These are phyloP conservation scores for Perizoma affinitatum DNA, from an alignment of 2,888 invertebrate species.

Conservation along the genomic window DNA sequence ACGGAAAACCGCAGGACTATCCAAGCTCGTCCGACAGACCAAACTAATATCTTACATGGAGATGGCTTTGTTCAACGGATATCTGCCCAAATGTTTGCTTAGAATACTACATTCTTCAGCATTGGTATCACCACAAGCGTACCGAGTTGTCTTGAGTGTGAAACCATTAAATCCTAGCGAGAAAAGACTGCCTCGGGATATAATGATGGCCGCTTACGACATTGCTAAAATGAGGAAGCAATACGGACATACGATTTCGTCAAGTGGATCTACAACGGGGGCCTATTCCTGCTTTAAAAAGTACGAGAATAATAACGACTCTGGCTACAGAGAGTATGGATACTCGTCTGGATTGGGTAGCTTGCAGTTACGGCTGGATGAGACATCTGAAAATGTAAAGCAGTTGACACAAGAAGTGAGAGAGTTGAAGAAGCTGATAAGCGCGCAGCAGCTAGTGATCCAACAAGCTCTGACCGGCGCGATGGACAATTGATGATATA, in stretches of 20 bases:
- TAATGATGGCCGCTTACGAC: conserved; percentile 91
- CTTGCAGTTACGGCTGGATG: conserved; percentile 86
- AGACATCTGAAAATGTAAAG: conserved; percentile 87
- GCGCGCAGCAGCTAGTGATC: conserved; percentile 78
- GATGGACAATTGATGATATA: conserved; percentile 79
- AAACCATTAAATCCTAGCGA: conserved; percentile 93
- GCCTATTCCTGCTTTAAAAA: conserved; percentile 87
- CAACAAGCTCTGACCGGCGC: conserved; percentile 76
- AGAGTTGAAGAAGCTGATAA: conserved; percentile 86
- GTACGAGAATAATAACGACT: conserved; percentile 85
- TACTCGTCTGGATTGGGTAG: conserved; percentile 83
- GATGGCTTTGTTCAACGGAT: conserved; percentile 90
- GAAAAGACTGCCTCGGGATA: conserved; percentile 90
- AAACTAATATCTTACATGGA: conserved; percentile 95
- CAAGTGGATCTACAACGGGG: conserved; percentile 86
- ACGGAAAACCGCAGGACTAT: conserved; percentile 92
- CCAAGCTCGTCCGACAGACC: conserved; percentile 92
- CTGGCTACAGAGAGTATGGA: conserved; percentile 79
- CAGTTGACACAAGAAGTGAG: conserved; percentile 87
- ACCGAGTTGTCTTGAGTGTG: conserved; percentile 91
- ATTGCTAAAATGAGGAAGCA: conserved; percentile 90
- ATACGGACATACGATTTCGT: conserved; percentile 87
- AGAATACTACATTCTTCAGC: conserved; percentile 91
- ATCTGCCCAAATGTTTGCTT: conserved; percentile 89
- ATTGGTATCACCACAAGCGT: conserved; percentile 91